Evolutionary conservation across 1,140 invertebrate genomes (phyloP), one percentile per base, ranked within the genome.

Genomic region (Pogonognathellus flavescens): DNA sequence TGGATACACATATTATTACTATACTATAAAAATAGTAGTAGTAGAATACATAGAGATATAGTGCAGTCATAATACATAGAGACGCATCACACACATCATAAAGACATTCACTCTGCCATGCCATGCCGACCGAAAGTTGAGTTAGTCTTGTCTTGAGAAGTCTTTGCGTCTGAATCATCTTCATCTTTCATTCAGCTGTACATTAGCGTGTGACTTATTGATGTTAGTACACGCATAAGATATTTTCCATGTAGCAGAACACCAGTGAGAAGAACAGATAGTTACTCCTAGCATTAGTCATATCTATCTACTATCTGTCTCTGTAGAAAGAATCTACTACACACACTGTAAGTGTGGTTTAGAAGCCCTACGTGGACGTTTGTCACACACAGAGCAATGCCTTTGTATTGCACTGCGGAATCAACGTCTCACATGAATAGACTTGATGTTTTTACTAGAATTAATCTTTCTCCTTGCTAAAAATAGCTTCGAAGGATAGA

Each of bases 151-250:
- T 41, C 31, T 41, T 41, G 31, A 41, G 31, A 41, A 41, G 31
- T 3, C 31, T 41, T 41, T 6, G 31, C 31, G 6, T 41, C 31
- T 41, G 31, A 41, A 41, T 41, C 31, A 6, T 41, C 31, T 41
- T 41, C 31, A 41, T 41, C 31, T 41, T 41, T 41, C 31, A 41
- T 66, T 66, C 22, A 66, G 25, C 22, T 66, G 62, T 25, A 66
- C 62, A 66, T 66, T 66, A 66, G 62, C 62, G 62, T 31, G 62
- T 66, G 62, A 66, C 62, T 66, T 66, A 66, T 66, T 66, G 62
- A 25, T 31, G 62, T 66, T 31, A 25, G 62, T 66, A 14, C 62
- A 66, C 22, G 62, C 22, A 66, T 66, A 66, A 66, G 62, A 66
- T 11, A 25, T 14, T 66, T 31, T 14, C 7, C 62, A 66, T 66